phyloP scores from a whole-genome alignment of 2,113 vertebrate genomes.

The Leucopsar rothschildi region DNA sequence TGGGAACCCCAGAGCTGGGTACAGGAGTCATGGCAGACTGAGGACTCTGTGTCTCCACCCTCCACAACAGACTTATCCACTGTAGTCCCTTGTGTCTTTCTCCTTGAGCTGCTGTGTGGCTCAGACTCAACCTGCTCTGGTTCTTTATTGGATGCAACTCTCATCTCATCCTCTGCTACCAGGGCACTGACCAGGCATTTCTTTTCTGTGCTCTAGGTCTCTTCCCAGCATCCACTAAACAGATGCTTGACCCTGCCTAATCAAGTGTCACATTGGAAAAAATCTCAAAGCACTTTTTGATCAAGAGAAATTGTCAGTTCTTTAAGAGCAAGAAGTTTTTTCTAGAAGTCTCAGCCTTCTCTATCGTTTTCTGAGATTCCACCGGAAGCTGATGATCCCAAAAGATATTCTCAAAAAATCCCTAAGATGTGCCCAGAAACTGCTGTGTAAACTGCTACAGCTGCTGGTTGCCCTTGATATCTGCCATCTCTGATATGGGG shows the following conservation, averaged over 20 bases:
- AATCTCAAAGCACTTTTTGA: background rate
- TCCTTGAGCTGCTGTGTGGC: background rate
- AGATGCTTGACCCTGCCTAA: background rate
- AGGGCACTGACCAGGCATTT: background rate
- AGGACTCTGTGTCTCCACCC: fast-evolving
- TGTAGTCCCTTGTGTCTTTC: background rate
- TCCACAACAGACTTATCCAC: background rate
- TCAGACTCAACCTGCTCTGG: background rate
- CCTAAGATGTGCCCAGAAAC: background rate
- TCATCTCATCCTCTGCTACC: background rate
- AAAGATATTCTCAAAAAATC: background rate
- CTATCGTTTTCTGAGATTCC: background rate
- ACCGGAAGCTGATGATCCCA: background rate
- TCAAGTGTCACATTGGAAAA: background rate
- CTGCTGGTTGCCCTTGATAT: background rate
- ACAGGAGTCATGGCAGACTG: background rate
- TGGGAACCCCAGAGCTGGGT: background rate
- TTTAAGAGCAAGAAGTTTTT: background rate
- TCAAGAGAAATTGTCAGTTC: background rate
- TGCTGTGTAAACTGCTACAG: background rate
- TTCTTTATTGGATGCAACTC: background rate
- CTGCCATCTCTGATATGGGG: background rate
- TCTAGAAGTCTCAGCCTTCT: background rate
- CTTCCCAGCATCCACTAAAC: background rate
- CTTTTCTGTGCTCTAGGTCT: background rate